Evolutionary conservation across 2,113 vertebrate genomes (phyloP).

Genomic region (Saccopteryx bilineata): DNA sequence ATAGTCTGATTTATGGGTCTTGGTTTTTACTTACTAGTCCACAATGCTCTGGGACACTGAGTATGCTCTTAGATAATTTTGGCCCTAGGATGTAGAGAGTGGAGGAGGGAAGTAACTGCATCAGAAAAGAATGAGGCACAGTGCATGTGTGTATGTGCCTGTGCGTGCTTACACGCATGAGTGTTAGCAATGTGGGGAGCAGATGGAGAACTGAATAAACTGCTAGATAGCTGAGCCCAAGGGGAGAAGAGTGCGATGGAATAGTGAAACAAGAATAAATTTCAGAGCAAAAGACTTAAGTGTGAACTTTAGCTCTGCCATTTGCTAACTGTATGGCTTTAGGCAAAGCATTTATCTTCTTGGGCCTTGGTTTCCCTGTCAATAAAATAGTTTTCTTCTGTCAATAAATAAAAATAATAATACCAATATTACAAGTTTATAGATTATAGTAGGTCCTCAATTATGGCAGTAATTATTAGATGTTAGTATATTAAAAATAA

Average conservation of each 20-base stretch:
- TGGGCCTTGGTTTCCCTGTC: conserved; percentile 2
- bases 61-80: conserved; percentile 56
- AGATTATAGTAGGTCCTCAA: background rate
- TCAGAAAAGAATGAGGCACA: conserved; percentile 42
- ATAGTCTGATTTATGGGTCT: conserved; percentile 5
- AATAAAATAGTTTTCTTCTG: conserved; percentile 32
- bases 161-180: background rate
- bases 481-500: conserved; percentile 42
- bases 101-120: conserved; percentile 27
- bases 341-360: background rate
- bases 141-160: background rate
- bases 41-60: background rate
- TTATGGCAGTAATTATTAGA: conserved; percentile 23
- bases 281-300: conserved; percentile 1
- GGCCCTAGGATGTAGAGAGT: background rate
- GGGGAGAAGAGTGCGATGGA: conserved; percentile 2
- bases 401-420: conserved; percentile 4
- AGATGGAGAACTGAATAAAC: conserved; percentile 61
- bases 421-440: background rate
- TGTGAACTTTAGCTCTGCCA: background rate
- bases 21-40: background rate
- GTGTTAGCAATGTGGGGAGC: conserved; percentile 56
- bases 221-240: conserved; percentile 38
- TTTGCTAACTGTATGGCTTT: conserved; percentile 50
- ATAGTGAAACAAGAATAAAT: conserved; percentile 46